Conservation (phyloP, 1,140 invertebrate species). For the Bombyx mandarina region DNA sequence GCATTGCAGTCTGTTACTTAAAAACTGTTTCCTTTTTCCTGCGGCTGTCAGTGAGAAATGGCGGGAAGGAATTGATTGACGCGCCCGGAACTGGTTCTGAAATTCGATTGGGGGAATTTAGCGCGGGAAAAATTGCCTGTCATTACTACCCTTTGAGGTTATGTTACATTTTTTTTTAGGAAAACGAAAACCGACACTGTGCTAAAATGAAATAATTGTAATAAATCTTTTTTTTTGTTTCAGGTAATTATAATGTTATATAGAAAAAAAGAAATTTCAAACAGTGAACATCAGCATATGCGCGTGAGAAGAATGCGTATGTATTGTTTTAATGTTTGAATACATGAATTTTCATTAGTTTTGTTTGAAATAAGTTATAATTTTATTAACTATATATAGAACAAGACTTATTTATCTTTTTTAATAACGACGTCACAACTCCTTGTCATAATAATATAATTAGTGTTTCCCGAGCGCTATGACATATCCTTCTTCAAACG, state of each 20-base stretch:
- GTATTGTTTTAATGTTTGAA: too few relatives aligned
- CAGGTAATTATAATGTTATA: neutral
- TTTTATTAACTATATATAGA: neutral
- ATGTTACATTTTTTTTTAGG: neutral
- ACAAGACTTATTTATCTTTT: too few relatives aligned
- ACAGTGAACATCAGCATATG: too few relatives aligned
- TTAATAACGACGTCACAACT: too few relatives aligned
- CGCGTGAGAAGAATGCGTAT: too few relatives aligned
- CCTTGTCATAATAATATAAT: too few relatives aligned
- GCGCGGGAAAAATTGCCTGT: conserved; percentile 31
- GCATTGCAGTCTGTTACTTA: conserved; percentile 28
- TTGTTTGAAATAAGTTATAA: too few relatives aligned
- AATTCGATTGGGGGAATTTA: conserved; percentile 2
- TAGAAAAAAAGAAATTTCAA: neutral
- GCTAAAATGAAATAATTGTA: neutral
- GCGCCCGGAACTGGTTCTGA: conserved; percentile 26
- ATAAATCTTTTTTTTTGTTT: neutral
- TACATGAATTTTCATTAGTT: too few relatives aligned
- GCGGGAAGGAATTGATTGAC: conserved; percentile 41
- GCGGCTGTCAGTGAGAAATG: conserved; percentile 40
- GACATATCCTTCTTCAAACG: too few relatives aligned
- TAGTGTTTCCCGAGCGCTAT: too few relatives aligned
- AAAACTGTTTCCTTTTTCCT: conserved; percentile 34
- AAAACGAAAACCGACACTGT: too few relatives aligned
- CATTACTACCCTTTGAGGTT: conserved; percentile 17